phyloP scores from a whole-genome alignment of 2,113 vertebrate species.

The Mirza zaza region DNA sequence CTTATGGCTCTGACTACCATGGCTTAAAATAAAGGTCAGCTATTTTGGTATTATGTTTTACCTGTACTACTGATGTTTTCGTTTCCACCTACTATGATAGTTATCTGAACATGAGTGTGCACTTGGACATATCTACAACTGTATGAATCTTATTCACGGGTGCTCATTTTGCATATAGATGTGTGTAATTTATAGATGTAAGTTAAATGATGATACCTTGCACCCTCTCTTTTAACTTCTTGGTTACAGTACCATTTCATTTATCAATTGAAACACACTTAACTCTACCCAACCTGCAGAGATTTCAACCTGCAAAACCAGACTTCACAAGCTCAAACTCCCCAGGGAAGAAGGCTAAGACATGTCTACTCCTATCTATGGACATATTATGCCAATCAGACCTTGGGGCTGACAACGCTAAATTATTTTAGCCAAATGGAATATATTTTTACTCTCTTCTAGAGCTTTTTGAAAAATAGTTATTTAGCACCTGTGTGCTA shows the following conservation, averaged over 20 bases:
- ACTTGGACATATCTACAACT: not conserved
- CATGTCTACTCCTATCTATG: not conserved
- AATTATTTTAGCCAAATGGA: not conserved
- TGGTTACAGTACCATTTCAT: not conserved
- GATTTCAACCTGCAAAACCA: not conserved
- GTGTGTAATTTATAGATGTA: not conserved
- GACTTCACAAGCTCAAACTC: not conserved
- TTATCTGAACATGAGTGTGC: not conserved
- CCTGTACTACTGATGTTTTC: not conserved
- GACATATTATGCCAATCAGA: not conserved
- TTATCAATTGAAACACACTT: not conserved
- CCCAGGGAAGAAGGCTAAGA: not conserved
- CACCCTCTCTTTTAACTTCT: not conserved
- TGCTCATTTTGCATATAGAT: not conserved
- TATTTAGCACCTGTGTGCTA: not conserved
- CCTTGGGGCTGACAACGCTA: not conserved
- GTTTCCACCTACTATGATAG: not conserved
- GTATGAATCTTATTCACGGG: not conserved
- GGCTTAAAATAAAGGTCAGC: not conserved
- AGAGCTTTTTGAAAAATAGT: not conserved
- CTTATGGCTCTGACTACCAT: not conserved
- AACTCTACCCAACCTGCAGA: not conserved
- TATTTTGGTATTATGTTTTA: not conserved
- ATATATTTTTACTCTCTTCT: not conserved
- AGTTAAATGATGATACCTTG: not conserved